A percentile compares a stretch with the other conserved stretches of the same genome.
These are phyloP conservation scores for Epinephelus coioides DNA, from an alignment of 2,797 vertebrate genomes.

Conservation along the genomic window DNA sequence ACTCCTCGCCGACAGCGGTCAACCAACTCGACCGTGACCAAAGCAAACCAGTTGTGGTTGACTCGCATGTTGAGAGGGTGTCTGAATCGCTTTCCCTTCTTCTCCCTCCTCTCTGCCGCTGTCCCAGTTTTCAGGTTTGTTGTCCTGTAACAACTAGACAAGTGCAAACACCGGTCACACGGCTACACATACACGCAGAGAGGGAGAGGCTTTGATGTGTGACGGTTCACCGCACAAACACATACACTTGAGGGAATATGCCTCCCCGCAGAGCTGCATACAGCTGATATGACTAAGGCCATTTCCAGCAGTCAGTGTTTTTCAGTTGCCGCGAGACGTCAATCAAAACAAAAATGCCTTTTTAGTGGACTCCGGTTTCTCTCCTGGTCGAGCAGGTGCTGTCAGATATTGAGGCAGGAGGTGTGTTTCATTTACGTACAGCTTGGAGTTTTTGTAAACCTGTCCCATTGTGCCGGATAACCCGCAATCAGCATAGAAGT, in stretches of 20 bases:
- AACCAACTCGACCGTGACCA: constrained; percentile 80
- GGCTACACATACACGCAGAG: constrained; percentile 56
- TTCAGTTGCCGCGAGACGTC: constrained; percentile 31
- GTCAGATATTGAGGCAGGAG: constrained; percentile 14
- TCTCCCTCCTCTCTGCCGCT: constrained; percentile 50
- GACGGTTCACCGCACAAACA: constrained; percentile 77
- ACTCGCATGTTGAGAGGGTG: constrained; percentile 80
- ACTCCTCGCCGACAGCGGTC: constrained; percentile 73
- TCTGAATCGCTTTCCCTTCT: constrained; percentile 61
- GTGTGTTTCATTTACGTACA: constrained; percentile 6
- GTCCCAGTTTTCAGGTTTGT: constrained; percentile 82
- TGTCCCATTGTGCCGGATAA: neutral
- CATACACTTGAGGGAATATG: constrained; percentile 66
- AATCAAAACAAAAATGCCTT: constrained; percentile 39
- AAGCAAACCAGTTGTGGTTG: constrained; percentile 85
- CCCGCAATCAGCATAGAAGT: neutral
- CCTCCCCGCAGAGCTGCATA: constrained; percentile 56
- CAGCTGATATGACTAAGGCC: constrained; percentile 72
- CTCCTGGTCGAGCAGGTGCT: constrained; percentile 27
- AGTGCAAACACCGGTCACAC: constrained; percentile 82
- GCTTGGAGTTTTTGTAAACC: constrained; percentile 9
- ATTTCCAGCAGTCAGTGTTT: constrained; percentile 49
- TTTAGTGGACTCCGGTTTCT: constrained; percentile 23
- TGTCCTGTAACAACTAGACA: constrained; percentile 82
- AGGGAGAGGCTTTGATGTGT: constrained; percentile 70